A percentile compares a stretch with the other conserved stretches of the same genome.
phyloP scores from a whole-genome alignment of 2,113 vertebrate species.

The Jaculus jaculus region DNA sequence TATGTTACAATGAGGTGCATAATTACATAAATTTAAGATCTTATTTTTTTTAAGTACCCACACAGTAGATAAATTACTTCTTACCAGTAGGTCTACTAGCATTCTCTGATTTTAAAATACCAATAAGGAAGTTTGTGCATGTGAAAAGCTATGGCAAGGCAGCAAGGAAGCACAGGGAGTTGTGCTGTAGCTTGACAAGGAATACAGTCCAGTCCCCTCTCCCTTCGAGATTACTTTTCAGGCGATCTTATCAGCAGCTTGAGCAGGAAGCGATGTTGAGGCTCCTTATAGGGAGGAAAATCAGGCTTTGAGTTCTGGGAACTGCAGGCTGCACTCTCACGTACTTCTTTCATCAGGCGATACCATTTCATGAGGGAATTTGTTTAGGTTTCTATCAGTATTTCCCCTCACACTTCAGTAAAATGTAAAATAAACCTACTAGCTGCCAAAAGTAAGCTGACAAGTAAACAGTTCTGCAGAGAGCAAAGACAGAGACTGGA shows the following conservation, averaged over 20 bases:
- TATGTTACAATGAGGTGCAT: neutral
- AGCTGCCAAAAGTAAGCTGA: slow-evolving; percentile 68
- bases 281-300: slow-evolving; percentile 70
- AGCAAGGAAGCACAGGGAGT: slow-evolving; percentile 56
- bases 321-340: slow-evolving; percentile 72
- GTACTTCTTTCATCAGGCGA: slow-evolving; percentile 73
- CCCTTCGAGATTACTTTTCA: slow-evolving; percentile 74
- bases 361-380: slow-evolving; percentile 69
- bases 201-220: slow-evolving; percentile 65
- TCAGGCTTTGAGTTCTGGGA: slow-evolving; percentile 58
- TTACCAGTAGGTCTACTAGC: neutral
- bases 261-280: slow-evolving; percentile 68
- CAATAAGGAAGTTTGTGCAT: slow-evolving; percentile 30
- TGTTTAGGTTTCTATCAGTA: slow-evolving; percentile 70
- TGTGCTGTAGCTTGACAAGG: slow-evolving; percentile 45
- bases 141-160: slow-evolving; percentile 48
- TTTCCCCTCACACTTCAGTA: slow-evolving; percentile 77
- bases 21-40: neutral
- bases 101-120: slow-evolving; percentile 38
- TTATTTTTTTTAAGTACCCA: neutral
- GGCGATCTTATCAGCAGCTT: slow-evolving; percentile 73
- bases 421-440: slow-evolving; percentile 78
- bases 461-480: slow-evolving; percentile 73
- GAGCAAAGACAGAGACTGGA: slow-evolving; percentile 54
- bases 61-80: neutral